Conservation (phyloP, 2,888 invertebrate species). For the Andrena camellia region DNA sequence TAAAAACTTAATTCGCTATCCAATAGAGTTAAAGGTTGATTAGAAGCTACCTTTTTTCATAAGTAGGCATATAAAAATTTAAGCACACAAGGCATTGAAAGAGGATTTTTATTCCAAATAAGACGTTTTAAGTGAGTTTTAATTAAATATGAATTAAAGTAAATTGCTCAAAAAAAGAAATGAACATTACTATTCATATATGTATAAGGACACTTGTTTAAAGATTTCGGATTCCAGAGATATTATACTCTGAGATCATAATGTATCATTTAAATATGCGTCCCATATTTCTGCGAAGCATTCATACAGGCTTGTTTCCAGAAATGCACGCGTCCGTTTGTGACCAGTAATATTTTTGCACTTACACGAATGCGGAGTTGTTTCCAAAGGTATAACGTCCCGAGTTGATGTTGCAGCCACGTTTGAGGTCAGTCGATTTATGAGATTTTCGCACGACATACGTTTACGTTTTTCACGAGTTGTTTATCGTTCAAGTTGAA, state of each 20-base stretch:
- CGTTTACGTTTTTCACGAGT: conserved; percentile 2
- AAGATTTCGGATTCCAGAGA: neutral
- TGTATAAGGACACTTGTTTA: neutral
- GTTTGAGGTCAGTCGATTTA: conserved; percentile 3
- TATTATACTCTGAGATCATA: neutral
- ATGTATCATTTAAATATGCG: neutral
- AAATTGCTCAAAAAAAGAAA: too few relatives aligned
- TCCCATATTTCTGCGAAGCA: neutral
- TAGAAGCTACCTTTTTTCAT: too few relatives aligned
- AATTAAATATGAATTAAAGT: too few relatives aligned
- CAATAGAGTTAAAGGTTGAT: too few relatives aligned
- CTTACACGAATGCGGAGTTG: neutral
- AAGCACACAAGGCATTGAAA: too few relatives aligned
- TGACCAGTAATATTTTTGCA: neutral
- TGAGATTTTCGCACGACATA: neutral
- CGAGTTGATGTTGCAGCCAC: neutral
- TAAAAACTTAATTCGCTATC: too few relatives aligned
- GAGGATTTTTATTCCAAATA: too few relatives aligned
- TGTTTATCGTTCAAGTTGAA: conserved; percentile 1
- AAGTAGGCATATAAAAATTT: too few relatives aligned
- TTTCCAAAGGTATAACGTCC: neutral
- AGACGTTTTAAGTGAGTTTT: too few relatives aligned
- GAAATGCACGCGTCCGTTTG: neutral
- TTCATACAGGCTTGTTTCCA: neutral
- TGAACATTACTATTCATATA: neutral